Evolutionary conservation across 2,888 invertebrate species (phyloP).

Genomic region (Acleris cristana): DNA sequence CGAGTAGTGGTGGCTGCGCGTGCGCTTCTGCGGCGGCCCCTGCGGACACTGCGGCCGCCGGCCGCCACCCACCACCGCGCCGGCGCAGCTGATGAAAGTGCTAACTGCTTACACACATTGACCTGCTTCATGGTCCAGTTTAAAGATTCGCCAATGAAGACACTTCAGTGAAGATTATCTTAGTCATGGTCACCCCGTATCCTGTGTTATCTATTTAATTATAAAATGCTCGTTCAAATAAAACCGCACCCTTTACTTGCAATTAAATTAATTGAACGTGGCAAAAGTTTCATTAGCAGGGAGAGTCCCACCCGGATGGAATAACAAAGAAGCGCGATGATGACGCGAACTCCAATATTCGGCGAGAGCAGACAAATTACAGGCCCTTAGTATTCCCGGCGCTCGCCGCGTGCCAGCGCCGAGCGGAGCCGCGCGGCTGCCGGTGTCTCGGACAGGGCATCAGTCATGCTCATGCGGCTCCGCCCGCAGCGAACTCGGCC

Average conservation of each 20-base stretch:
- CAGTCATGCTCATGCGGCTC: constrained; percentile 29
- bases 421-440: constrained; percentile 36
- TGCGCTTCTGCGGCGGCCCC: constrained; percentile 30
- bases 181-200: not conserved
- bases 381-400: constrained; percentile 55
- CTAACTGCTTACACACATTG: constrained; percentile 19
- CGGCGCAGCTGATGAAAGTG: constrained; percentile 32
- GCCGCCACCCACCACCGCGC: constrained; percentile 20
- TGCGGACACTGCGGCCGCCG: constrained; percentile 31
- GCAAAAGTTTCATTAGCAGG: constrained; percentile 59
- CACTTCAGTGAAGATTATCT: constrained; percentile 1
- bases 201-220: constrained; percentile 14
- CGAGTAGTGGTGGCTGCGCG: constrained; percentile 23
- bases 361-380: constrained; percentile 60
- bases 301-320: constrained; percentile 46
- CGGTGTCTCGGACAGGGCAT: constrained; percentile 38
- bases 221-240: constrained; percentile 40
- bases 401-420: constrained; percentile 28
- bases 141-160: not conserved
- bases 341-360: constrained; percentile 56
- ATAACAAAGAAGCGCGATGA: constrained; percentile 59
- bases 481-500: constrained; percentile 12
- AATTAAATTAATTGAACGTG: constrained; percentile 62
- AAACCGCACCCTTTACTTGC: constrained; percentile 50
- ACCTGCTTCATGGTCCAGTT: not conserved